Evolutionary conservation across 2,797 vertebrate genomes (phyloP).

Genomic region (Cynodonichthys magdalenae): DNA sequence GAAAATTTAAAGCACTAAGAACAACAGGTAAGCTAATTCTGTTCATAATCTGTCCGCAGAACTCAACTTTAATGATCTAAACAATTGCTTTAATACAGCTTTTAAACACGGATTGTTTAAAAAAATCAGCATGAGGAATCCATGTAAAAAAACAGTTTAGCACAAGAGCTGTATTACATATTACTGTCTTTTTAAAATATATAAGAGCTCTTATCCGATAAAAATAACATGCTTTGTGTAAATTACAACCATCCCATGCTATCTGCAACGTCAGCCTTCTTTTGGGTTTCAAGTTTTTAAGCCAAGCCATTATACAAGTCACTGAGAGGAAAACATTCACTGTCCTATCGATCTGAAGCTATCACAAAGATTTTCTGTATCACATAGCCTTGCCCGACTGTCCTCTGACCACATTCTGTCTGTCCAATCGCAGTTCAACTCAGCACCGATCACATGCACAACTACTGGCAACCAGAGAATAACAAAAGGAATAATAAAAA

Average conservation of each 20-base stretch:
- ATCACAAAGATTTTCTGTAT: constrained; percentile 67
- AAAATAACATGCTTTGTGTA: constrained; percentile 51
- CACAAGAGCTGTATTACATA: not conserved
- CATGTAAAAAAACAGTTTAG: not conserved
- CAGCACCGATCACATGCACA: constrained; percentile 37
- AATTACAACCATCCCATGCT: constrained; percentile 35
- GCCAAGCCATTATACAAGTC: constrained; percentile 30
- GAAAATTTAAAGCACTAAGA: no score
- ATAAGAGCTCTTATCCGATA: constrained; percentile 21
- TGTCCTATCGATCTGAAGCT: constrained; percentile 65
- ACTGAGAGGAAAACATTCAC: constrained; percentile 41
- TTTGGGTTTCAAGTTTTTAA: constrained; percentile 54
- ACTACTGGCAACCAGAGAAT: constrained; percentile 16
- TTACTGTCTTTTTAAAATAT: constrained; percentile 24
- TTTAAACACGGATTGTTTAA: not conserved
- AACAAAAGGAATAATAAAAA: constrained; percentile 44
- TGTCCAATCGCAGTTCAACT: constrained; percentile 43
- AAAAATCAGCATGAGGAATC: not conserved
- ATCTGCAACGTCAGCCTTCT: constrained; percentile 38
- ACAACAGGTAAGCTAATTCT: no score
- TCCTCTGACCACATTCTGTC: constrained; percentile 54
- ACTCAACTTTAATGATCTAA: not conserved
- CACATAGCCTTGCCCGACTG: constrained; percentile 51
- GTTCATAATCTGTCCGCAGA: no score
- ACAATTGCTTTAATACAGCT: not conserved